Base-by-base conservation (phyloP, 37 sponge, comb jelly and placozoan species). In the Theonella swinhoei region DNA sequence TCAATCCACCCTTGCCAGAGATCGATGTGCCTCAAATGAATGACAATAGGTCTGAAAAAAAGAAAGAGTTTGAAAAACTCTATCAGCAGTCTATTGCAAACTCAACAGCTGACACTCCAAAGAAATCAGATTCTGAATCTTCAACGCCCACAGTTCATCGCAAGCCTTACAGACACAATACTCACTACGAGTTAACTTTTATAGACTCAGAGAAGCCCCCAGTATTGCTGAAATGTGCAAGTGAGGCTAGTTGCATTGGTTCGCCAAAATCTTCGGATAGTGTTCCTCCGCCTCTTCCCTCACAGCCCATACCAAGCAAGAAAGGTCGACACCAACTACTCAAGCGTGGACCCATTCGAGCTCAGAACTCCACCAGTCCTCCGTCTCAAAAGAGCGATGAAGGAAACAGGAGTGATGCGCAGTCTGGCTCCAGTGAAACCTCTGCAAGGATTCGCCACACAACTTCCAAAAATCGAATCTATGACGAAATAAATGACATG, bases 281-380 rank as follows among this genome's bases (percentile, higher is more conserved):
- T 36, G 31, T 31, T 39, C 74, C 84, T 25, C 84, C 84, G 26
- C 74, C 75, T 64, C 77, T 76, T 30, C 85, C 77, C 23, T 35
- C 77, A 28, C 85, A 76, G 39, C 77, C 77, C 0, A 58, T 68
- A 7, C 77, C 85, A 0, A 76, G 68, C 60, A 64, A 34, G 34
- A 84, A 84, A 39, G 35, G n/a, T 9, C 80, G 38, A 0, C 39
- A 47, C 11, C 54, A 47, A 14, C 54, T 47, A 14, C 54, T 47
- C 11, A 47, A 47, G 14, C 31, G 34, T 32, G 9, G 69, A 68
- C 69, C 69, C 69, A 7, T 68, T 20, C 30, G 30, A 68, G 32
- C 54, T 14, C 7, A 14, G 54, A 14, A 47, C 11, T 17, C 11
- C 7, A 47, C 14, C 11, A 47, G 54, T 47, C 54, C 54, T 17